Conservation (phyloP, 2,888 invertebrate species). For the Brenthis daphne region DNA sequence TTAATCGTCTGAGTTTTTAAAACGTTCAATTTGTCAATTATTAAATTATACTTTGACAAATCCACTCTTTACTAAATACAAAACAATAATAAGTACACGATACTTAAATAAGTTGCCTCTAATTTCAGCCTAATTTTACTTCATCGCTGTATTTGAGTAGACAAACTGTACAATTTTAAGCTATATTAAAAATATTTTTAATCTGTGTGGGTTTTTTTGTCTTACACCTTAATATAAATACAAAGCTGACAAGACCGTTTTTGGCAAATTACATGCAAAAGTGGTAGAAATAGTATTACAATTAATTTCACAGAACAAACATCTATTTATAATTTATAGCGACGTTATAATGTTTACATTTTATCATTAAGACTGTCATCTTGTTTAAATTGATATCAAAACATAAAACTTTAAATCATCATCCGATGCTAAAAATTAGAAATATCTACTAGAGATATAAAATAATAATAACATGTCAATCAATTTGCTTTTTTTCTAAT, state of each 20-base stretch:
- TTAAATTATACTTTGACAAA: slow-evolving; percentile 4
- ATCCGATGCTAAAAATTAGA: neutral
- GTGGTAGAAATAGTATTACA: slow-evolving; percentile 10
- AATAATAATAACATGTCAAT: neutral
- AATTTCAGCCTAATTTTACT: neutral
- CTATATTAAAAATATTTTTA: too few species aligned
- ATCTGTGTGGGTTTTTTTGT: too few species aligned
- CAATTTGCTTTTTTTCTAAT: neutral
- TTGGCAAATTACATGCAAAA: neutral
- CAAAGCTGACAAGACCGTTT: too few species aligned
- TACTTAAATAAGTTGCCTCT: neutral
- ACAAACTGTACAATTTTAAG: neutral
- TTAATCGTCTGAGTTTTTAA: neutral
- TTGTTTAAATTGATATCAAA: neutral
- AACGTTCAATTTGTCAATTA: neutral
- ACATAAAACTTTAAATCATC: neutral
- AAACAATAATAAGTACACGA: neutral
- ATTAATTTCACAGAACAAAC: neutral
- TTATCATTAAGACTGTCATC: neutral
- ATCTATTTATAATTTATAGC: neutral
- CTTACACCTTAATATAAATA: neutral
- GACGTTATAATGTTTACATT: neutral
- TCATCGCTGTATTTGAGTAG: neutral
- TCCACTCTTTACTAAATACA: slow-evolving; percentile 1
- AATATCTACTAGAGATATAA: neutral